A percentile compares a stretch with the other conserved stretches of the same genome.
Evolutionary conservation across 1,140 invertebrate species (phyloP).

Genomic region (Bombyx mandarina): DNA sequence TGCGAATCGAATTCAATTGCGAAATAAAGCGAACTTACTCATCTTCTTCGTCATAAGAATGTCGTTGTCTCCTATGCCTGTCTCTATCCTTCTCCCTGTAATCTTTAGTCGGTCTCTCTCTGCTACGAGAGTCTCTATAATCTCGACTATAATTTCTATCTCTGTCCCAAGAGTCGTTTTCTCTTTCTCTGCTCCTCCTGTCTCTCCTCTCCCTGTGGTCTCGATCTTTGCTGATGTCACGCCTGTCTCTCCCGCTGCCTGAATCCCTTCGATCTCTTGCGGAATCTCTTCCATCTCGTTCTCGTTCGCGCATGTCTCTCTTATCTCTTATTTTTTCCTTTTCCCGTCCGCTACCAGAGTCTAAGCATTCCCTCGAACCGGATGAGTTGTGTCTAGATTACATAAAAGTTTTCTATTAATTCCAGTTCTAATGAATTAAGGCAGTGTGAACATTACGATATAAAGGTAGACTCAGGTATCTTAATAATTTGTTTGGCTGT

Average conservation of each 20-base stretch:
- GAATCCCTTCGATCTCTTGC: constrained; percentile 56
- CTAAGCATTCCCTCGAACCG: constrained; percentile 64
- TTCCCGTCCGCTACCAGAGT: constrained; percentile 66
- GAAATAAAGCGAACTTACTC: constrained; percentile 41
- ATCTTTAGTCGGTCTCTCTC: constrained; percentile 51
- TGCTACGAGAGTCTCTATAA: constrained; percentile 56
- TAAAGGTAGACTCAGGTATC: no score
- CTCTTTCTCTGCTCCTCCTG: constrained; percentile 55
- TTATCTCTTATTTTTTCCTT: constrained; percentile 58
- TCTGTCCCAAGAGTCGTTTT: constrained; percentile 51
- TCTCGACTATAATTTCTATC: constrained; percentile 72
- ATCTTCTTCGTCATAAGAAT: constrained; percentile 62
- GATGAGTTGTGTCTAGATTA: constrained; percentile 61
- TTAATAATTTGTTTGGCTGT: no score
- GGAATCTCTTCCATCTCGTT: constrained; percentile 62
- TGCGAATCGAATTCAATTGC: neutral
- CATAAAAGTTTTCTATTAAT: neutral
- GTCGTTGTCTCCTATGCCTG: constrained; percentile 49
- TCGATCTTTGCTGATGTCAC: constrained; percentile 50
- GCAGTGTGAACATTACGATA: no score
- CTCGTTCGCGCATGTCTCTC: constrained; percentile 45
- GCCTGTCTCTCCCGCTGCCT: constrained; percentile 55
- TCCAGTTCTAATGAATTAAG: no score
- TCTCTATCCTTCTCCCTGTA: constrained; percentile 56
- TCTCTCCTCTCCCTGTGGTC: constrained; percentile 48